Conservation (phyloP, 2,113 vertebrate genomes). For the Dissostichus mawsoni region DNA sequence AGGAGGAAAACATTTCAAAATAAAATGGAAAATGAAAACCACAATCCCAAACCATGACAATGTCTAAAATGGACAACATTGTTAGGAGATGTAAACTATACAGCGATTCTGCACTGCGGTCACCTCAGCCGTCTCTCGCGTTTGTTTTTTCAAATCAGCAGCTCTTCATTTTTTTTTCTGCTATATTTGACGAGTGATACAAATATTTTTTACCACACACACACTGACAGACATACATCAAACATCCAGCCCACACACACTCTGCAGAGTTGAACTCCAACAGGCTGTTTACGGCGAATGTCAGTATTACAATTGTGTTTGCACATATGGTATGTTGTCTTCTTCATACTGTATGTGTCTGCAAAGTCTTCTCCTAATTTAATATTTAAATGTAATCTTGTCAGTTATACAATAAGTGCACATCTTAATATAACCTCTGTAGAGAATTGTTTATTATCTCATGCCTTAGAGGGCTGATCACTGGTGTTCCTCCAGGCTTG, state of each 20-base stretch:
- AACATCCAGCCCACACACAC: conserved; percentile 2
- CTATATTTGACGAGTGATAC: too few relatives aligned
- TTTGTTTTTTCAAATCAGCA: too few relatives aligned
- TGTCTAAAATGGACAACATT: background rate
- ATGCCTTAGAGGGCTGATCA: background rate
- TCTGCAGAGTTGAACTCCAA: conserved; percentile 4
- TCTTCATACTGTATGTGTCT: background rate
- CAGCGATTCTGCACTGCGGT: too few relatives aligned
- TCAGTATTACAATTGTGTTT: conserved; percentile 1
- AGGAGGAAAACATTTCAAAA: too few relatives aligned
- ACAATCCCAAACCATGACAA: too few relatives aligned
- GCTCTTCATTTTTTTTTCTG: too few relatives aligned
- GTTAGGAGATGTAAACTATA: too few relatives aligned
- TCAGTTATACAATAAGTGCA: too few relatives aligned
- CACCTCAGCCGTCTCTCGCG: too few relatives aligned
- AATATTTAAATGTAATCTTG: too few relatives aligned
- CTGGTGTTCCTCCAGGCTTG: background rate
- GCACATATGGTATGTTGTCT: conserved; percentile 7
- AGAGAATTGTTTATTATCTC: background rate
- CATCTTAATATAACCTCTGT: background rate
- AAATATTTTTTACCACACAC: background rate
- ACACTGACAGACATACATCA: background rate
- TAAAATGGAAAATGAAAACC: too few relatives aligned
- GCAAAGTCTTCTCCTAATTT: background rate
- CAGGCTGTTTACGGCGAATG: background rate